Conservation (phyloP, 2,797 vertebrate species). For the Hylomyscus alleni region DNA sequence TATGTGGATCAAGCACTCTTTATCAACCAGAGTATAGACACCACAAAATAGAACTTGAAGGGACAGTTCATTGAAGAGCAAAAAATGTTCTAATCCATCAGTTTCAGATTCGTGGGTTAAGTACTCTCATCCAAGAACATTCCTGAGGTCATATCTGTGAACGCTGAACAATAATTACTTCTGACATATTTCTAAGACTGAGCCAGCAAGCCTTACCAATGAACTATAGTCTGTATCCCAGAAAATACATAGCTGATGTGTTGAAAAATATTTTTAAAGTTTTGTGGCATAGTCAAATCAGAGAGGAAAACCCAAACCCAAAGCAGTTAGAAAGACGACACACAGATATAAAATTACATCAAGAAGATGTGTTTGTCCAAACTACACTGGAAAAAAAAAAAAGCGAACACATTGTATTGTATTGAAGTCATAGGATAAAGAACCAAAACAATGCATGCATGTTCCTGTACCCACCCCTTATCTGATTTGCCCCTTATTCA, state of each 20-base stretch:
- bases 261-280: constrained; percentile 22
- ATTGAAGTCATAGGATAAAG: neutral
- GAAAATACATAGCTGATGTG: constrained; percentile 38
- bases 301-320: neutral
- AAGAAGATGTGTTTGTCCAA: constrained; percentile 10
- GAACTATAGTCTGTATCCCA: neutral
- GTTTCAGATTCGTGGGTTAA: neutral
- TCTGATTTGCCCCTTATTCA: neutral
- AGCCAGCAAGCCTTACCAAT: neutral
- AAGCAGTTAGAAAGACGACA: neutral
- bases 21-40: neutral
- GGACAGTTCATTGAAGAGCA: neutral
- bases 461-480: rapidly evolving
- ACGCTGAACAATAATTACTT: constrained; percentile 45
- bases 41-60: neutral
- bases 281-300: constrained; percentile 14
- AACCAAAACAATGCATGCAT: neutral
- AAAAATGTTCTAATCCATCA: neutral
- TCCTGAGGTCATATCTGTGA: constrained; percentile 62
- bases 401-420: neutral
- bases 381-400: neutral
- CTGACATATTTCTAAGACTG: neutral
- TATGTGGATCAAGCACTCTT: neutral
- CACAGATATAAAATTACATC: constrained; percentile 6
- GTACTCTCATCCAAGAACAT: constrained; percentile 51